Evolutionary conservation across 53 echinoderm and acorn worm species (phyloP), one percentile per base, ranked within the genome.

Genomic region (Henricia sp.): DNA sequence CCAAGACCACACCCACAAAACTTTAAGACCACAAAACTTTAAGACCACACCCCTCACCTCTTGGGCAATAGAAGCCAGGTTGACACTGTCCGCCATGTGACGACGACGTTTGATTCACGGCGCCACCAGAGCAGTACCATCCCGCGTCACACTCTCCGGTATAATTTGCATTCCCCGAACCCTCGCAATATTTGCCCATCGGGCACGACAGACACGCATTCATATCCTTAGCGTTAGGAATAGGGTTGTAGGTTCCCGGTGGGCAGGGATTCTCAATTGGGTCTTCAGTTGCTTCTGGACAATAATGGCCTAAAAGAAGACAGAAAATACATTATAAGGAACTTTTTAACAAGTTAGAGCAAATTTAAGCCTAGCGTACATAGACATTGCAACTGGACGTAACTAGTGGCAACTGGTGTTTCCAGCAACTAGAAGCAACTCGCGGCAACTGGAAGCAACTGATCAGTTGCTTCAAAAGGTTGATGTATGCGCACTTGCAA

Each of bases 61-160:
- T 84, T 46, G 99, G 96, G 65, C 99, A 97, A 64, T 94, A 97
- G 88, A 84, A 97, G 0, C 99, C 99, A 6, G 96, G 90, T 37
- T 97, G 94, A 41, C 99, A 96, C 33, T 90, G 72, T 38, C 99
- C 99, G 13, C 99, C 96, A 46, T 97, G 90, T 12, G 92, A 55
- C 0, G 92, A 92, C 8, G 88, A 88, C 23, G 94, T 97, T 4
- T 80, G 86, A 38, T 90, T 97, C 24, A 63, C 68, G 42, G 94
- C 94, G 36, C 92, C 88, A 20, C 90, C 92, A 0, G 89, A 87
- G 60, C 99, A 97, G 63, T 94, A 96, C 99, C 99, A 94, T 1
- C 99, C 99, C 43, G 70, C 99, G 58, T 92, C 94, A 25, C 99
- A 97, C 13, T 95, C 92, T 35, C 65, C 97, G 1, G 96, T 97